A percentile compares a stretch with the other conserved stretches of the same genome.
phyloP scores from a whole-genome alignment of 2,113 vertebrate genomes.

The Rattus rattus region DNA sequence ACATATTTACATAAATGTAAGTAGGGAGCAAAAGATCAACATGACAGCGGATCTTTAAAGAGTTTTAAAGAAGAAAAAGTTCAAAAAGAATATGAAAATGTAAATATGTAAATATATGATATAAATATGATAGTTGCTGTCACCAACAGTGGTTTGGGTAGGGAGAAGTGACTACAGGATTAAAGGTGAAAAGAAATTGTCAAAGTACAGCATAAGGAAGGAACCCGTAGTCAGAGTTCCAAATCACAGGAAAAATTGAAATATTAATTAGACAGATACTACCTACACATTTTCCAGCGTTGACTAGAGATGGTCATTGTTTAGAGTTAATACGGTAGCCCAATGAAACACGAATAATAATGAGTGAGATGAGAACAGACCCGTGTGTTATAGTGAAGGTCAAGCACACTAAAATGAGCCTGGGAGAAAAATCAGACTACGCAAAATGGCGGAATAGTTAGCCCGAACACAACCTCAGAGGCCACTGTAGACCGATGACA shows the following conservation, averaged over 20 bases:
- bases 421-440: not conserved
- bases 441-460: not conserved
- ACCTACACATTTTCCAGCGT: not conserved
- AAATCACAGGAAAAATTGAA: not conserved
- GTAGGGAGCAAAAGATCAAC: not conserved
- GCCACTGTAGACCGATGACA: not conserved
- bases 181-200: not conserved
- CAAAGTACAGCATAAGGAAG: not conserved
- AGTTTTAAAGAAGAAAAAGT: not conserved
- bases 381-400: not conserved
- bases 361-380: not conserved
- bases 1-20: not conserved
- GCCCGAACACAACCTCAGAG: not conserved
- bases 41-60: not conserved
- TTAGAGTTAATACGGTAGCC: not conserved
- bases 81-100: not conserved
- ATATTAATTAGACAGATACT: not conserved
- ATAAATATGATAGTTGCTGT: not conserved
- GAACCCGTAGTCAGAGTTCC: not conserved
- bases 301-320: not conserved
- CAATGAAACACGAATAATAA: not conserved
- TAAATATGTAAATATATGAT: not conserved
- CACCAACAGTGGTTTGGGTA: not conserved
- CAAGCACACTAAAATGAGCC: slow-evolving; percentile 11
- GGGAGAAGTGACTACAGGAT: not conserved